phyloP scores from a whole-genome alignment of 2,797 vertebrate genomes.

The Coregonus suidteri region DNA sequence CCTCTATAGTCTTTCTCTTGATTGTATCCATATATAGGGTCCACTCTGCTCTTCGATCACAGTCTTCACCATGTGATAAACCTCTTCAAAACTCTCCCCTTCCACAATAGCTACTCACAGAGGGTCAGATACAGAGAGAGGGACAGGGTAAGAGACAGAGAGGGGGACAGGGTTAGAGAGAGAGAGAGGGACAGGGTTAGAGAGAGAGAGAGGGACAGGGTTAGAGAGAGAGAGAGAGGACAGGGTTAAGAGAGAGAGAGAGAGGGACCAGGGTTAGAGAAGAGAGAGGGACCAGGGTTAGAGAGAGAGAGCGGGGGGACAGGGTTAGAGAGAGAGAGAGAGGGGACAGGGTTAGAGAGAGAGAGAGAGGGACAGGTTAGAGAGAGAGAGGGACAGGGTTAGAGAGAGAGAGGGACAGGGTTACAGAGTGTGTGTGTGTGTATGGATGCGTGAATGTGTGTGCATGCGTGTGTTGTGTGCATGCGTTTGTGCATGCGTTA shows the following conservation, averaged over 20 bases:
- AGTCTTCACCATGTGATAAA: slow-evolving; percentile 85
- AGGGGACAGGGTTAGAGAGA: background rate
- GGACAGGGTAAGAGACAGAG: background rate
- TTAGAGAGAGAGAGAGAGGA: no score
- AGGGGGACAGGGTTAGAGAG: background rate
- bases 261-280: background rate
- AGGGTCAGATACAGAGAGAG: slow-evolving; percentile 10
- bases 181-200: slow-evolving; percentile 5
- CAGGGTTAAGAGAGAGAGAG: background rate
- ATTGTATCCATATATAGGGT: slow-evolving; percentile 88
- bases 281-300: no score
- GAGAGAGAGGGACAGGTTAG: no score
- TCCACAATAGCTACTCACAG: slow-evolving; percentile 80
- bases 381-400: background rate
- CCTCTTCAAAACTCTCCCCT: slow-evolving; percentile 89
- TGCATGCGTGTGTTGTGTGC: background rate
- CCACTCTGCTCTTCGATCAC: slow-evolving; percentile 90
- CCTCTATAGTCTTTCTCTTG: slow-evolving; percentile 75
- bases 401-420: no score
- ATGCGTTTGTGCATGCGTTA: background rate
- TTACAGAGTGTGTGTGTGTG: no score
- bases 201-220: no score
- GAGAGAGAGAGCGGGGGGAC: background rate
- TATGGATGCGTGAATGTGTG: no score
- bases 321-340: background rate